A percentile compares a stretch with the other conserved stretches of the same genome.
Evolutionary conservation across 2,888 invertebrate species (phyloP).

Genomic region (Dasysyrphus albostriatus): DNA sequence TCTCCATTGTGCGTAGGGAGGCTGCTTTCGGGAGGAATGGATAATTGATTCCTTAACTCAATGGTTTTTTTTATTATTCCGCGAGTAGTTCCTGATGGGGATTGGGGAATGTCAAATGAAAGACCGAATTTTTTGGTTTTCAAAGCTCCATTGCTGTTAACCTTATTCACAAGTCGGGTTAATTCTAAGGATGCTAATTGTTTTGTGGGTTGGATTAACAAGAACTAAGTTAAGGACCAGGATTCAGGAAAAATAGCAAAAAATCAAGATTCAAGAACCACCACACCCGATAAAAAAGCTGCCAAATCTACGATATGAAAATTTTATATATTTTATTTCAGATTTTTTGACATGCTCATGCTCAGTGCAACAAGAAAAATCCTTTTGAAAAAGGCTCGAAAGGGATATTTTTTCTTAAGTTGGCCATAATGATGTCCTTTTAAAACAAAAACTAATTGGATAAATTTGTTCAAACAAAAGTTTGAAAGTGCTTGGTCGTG

Average conservation of each 20-base stretch:
- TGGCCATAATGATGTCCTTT: not conserved
- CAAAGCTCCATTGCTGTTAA: not conserved
- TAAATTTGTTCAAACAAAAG: not conserved
- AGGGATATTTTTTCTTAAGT: slow-evolving; percentile 58
- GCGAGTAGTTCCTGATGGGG: not conserved
- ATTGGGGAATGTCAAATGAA: not conserved
- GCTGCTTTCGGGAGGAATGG: not conserved
- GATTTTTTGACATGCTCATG: slow-evolving; percentile 73
- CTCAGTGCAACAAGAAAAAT: slow-evolving; percentile 70
- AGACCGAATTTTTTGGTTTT: not conserved
- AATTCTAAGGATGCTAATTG: not conserved
- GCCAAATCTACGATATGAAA: slow-evolving; percentile 25
- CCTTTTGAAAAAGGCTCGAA: slow-evolving; percentile 34
- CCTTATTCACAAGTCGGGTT: not conserved
- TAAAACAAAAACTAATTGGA: not conserved
- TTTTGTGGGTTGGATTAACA: slow-evolving; percentile 10
- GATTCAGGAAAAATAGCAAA: slow-evolving; percentile 35
- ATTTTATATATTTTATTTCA: slow-evolving; percentile 28
- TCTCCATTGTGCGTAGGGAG: slow-evolving; percentile 79
- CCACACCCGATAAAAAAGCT: slow-evolving; percentile 67
- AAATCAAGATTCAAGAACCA: slow-evolving; percentile 60
- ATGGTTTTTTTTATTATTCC: not conserved
- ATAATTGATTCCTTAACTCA: not conserved
- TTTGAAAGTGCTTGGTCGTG: not conserved
- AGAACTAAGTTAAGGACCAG: slow-evolving; percentile 41